phyloP scores from a whole-genome alignment of 2,113 vertebrate genomes.

The Gadus macrocephalus region DNA sequence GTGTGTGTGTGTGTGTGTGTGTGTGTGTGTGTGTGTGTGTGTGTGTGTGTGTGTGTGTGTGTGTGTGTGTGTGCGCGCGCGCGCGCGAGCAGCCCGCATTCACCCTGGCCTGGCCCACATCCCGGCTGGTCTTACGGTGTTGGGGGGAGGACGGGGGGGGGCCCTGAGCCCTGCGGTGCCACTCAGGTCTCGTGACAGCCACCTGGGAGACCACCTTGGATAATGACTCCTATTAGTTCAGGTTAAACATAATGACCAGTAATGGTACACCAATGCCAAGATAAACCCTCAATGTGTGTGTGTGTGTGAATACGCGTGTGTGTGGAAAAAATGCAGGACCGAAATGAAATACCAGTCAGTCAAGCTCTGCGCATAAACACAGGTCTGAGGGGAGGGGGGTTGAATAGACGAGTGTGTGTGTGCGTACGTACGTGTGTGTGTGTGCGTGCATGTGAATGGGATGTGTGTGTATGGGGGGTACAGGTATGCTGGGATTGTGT shows the following conservation, averaged over 20 bases:
- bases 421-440: constrained; percentile 13
- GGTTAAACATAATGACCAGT: constrained; percentile 74
- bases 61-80: too few relatives aligned
- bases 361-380: constrained; percentile 67
- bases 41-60: too few relatives aligned
- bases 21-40: too few relatives aligned
- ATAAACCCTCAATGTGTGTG: constrained; percentile 52
- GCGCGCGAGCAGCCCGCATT: neutral
- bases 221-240: constrained; percentile 72
- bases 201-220: constrained; percentile 70
- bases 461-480: too few relatives aligned
- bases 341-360: constrained; percentile 71
- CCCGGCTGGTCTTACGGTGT: constrained; percentile 41
- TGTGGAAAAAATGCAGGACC: constrained; percentile 48
- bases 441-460: neutral
- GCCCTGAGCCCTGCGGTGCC: constrained; percentile 39
- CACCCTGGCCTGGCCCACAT: constrained; percentile 31
- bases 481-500: too few relatives aligned
- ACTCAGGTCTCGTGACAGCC: constrained; percentile 54
- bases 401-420: constrained; percentile 6
- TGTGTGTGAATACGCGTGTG: constrained; percentile 14
- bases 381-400: constrained; percentile 36
- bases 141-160: constrained; percentile 2
- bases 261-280: constrained; percentile 63
- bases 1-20: too few relatives aligned